These are phyloP conservation scores for Xiphophorus hellerii DNA, from an alignment of 2,113 vertebrate species.

Conservation along the genomic window DNA sequence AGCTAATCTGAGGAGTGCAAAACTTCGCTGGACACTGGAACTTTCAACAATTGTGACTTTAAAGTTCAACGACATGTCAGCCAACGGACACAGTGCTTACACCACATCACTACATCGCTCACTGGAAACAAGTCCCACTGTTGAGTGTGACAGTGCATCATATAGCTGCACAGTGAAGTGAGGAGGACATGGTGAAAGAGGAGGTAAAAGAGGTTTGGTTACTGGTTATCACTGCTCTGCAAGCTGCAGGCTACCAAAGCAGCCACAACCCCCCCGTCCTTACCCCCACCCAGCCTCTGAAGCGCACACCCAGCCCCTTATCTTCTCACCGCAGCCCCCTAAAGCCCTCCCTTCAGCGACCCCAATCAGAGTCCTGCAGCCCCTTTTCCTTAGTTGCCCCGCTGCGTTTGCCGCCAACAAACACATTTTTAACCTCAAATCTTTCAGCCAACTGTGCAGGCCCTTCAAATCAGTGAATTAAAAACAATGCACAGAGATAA, in stretches of 20 bases:
- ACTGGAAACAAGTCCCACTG: slow-evolving; percentile 43
- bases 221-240: slow-evolving; percentile 69
- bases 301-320: slow-evolving; percentile 69
- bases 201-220: slow-evolving; percentile 55
- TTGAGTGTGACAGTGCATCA: slow-evolving; percentile 43
- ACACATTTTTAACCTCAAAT: slow-evolving; percentile 57
- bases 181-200: slow-evolving; percentile 29
- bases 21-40: slow-evolving; percentile 10
- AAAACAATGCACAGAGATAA: slow-evolving; percentile 18
- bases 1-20: not conserved
- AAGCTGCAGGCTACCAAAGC: slow-evolving; percentile 65
- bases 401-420: slow-evolving; percentile 41
- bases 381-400: slow-evolving; percentile 35
- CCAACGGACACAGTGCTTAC: slow-evolving; percentile 13
- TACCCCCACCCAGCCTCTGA: slow-evolving; percentile 37
- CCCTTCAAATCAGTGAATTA: slow-evolving; percentile 21
- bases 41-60: slow-evolving; percentile 12
- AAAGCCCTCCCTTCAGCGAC: slow-evolving; percentile 67
- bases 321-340: slow-evolving; percentile 72
- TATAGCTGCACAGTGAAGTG: slow-evolving; percentile 28
- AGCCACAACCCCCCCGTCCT: slow-evolving; percentile 24
- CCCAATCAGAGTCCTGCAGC: slow-evolving; percentile 66
- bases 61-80: slow-evolving; percentile 15
- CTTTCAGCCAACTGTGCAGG: slow-evolving; percentile 31
- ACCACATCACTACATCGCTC: slow-evolving; percentile 27